These are phyloP conservation scores for Agriopis aurantiaria DNA, from an alignment of 2,888 invertebrate genomes.

Conservation along the genomic window DNA sequence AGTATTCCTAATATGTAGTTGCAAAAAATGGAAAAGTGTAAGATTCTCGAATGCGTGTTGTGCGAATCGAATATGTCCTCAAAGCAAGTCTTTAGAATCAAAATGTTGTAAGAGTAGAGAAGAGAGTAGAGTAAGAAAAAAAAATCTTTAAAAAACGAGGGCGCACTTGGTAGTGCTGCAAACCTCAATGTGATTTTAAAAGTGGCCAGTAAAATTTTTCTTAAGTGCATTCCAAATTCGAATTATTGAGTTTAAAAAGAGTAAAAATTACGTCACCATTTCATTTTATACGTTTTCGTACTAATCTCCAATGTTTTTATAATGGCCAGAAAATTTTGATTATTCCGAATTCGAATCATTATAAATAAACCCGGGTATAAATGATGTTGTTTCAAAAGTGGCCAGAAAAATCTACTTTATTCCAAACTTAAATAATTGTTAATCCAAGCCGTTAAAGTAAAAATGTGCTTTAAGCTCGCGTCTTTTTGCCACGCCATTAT, in stretches of 20 bases:
- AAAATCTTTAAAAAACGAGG: no score
- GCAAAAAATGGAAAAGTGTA: no score
- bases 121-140: no score
- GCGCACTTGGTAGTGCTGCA: no score
- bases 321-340: background rate
- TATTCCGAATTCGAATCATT: background rate
- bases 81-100: no score
- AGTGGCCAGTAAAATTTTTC: slow-evolving; percentile 1
- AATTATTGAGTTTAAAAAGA: no score
- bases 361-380: background rate
- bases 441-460: slow-evolving; percentile 4
- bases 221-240: slow-evolving; percentile 7
- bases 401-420: background rate
- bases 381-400: slow-evolving; percentile 4
- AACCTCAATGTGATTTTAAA: background rate
- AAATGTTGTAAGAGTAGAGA: no score
- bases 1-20: no score
- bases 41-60: no score
- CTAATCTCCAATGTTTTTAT: slow-evolving; percentile 1
- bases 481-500: slow-evolving; percentile 15
- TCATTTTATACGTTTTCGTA: background rate
- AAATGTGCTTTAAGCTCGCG: background rate
- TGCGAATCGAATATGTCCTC: no score
- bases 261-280: background rate
- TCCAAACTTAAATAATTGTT: slow-evolving; percentile 4